These are phyloP conservation scores for Chesias legatella DNA, from an alignment of 2,888 invertebrate genomes.

Conservation along the genomic window DNA sequence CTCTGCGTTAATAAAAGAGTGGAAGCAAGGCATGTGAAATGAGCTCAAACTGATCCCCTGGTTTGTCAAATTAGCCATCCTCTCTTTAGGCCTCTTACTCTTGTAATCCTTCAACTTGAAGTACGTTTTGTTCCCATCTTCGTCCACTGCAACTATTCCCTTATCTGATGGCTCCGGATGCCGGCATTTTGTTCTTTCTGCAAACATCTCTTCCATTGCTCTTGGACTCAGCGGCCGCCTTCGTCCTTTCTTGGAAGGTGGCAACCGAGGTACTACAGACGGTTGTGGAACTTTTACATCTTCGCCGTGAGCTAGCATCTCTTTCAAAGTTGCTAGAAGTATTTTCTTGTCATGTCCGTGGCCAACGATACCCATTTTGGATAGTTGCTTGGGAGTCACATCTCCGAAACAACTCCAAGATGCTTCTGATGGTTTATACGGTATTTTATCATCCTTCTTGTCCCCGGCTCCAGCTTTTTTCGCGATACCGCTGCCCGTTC, in stretches of 20 bases:
- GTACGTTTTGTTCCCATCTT: slow-evolving; percentile 54
- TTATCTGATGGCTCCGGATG: slow-evolving; percentile 57
- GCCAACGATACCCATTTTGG: slow-evolving; percentile 64
- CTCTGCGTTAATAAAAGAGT: slow-evolving; percentile 60
- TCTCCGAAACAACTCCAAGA: slow-evolving; percentile 70
- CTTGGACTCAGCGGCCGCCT: slow-evolving; percentile 6
- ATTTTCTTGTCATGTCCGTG: slow-evolving; percentile 64
- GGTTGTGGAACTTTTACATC: slow-evolving; percentile 52
- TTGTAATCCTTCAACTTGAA: slow-evolving; percentile 45
- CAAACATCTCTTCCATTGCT: slow-evolving; percentile 17
- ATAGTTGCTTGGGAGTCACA: slow-evolving; percentile 49
- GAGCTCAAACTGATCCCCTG: slow-evolving; percentile 65
- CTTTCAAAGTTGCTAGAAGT: slow-evolving; percentile 45
- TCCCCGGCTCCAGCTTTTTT: slow-evolving; percentile 28
- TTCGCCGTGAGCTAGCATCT: slow-evolving; percentile 53
- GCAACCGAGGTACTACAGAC: slow-evolving; percentile 37
- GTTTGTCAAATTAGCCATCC: slow-evolving; percentile 40
- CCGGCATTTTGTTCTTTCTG: slow-evolving; percentile 46
- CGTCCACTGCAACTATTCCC: slow-evolving; percentile 57
- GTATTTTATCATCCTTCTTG: slow-evolving; percentile 32
- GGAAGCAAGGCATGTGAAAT: slow-evolving; percentile 66
- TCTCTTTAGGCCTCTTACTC: slow-evolving; percentile 50
- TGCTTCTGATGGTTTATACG: slow-evolving; percentile 39
- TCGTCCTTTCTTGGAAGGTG: slow-evolving; percentile 30
- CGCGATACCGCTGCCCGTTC: slow-evolving; percentile 2